Percentiles rank a stretch among this genome's conserved stretches.
Evolutionary conservation across 2,113 vertebrate genomes (phyloP).

Genomic region (Piprites chloris): DNA sequence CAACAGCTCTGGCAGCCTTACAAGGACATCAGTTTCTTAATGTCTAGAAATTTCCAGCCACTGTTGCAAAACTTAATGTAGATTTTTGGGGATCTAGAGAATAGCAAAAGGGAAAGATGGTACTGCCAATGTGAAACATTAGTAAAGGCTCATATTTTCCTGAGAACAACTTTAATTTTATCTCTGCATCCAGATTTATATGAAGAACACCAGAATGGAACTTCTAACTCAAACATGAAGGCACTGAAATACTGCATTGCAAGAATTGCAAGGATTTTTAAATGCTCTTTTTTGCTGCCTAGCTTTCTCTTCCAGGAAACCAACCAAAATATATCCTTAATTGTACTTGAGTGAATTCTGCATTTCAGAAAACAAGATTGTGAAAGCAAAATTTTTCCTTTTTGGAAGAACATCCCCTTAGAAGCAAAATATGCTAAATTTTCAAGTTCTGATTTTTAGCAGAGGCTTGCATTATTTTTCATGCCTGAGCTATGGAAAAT

Average conservation of each 20-base stretch:
- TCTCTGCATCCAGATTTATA: not conserved
- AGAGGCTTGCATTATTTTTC: not conserved
- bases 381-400: not conserved
- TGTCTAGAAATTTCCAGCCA: conserved; percentile 36
- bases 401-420: not conserved
- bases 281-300: not conserved
- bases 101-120: not conserved
- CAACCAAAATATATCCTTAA: not conserved
- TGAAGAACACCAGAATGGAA: not conserved
- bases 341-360: not conserved
- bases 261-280: not conserved
- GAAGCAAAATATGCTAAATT: not conserved
- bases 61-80: conserved; percentile 31
- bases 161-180: not conserved
- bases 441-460: not conserved
- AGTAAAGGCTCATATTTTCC: not conserved
- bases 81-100: not conserved
- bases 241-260: not conserved
- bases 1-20: conserved; percentile 57
- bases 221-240: not conserved
- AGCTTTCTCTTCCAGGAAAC: not conserved
- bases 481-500: not conserved
- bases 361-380: not conserved
- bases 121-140: not conserved
- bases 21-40: conserved; percentile 68